Evolutionary conservation across 2,888 invertebrate species (phyloP), one percentile per base, ranked within the genome.

Genomic region (Cerceris rybyensis): DNA sequence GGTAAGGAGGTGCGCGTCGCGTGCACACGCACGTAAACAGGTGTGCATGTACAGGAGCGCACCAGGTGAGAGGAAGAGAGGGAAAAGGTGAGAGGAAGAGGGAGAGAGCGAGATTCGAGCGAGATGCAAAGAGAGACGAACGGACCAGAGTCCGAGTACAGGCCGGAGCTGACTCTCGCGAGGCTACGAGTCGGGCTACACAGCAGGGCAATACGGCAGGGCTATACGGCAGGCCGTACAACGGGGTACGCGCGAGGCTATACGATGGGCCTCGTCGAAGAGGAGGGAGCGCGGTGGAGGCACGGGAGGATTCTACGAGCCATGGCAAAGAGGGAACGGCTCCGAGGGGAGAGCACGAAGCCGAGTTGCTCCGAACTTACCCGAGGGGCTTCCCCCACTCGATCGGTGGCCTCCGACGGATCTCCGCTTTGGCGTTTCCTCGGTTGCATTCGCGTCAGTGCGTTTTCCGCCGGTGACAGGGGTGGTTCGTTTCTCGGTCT

Each of bases 361-460:
- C 52, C 84, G 85, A 85, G 58, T 28, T 6, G 7, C 65, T 14
- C 59, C 84, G 84, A 65, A 74, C 46, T 42, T 49, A 16, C 13
- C 71, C 84, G 85, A 85, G 41, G 7, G 42, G 17, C 8, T 28
- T 60, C 68, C 70, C 74, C 79, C 66, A 70, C 79, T 11, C 7
- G 0, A 14, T 4, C n/a, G 17, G 49, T 17, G 50, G 46, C 28
- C 28, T 59, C 59, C 70, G 8, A 69, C 74, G 75, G 58, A 46
- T 64, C 61, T 46, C 67, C 49, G 81, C 69, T 67, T 77, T 80
- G 82, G 73, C 68, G 74, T 70, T 69, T 66, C 71, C 58, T 74
- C 83, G 74, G 46, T 67, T 63, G 74, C 76, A 43, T 75, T 82
- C 82, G 68, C 82, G 79, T 83, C 87, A 85, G 88, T 88, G 82